Evolutionary conservation across 2,797 vertebrate genomes (phyloP), one percentile per base, ranked within the genome.

Genomic region (Toxotes lorentzi): DNA sequence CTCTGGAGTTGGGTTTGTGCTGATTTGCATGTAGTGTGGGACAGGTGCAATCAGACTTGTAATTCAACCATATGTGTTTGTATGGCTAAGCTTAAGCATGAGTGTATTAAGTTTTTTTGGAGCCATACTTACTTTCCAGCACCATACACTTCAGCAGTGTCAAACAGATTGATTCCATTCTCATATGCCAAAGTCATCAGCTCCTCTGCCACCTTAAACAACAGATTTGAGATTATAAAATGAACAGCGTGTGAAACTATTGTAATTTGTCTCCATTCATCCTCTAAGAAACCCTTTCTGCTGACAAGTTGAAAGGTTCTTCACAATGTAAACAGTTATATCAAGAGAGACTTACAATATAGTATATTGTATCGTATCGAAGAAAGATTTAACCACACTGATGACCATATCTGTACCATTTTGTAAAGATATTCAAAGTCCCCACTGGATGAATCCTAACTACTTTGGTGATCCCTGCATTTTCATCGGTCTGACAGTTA

Each of bases 151-250:
- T 99, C 97, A 2, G 97, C 97, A 0, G 97, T 99, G 90, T 99
- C 97, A 0, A 98, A 99, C 77, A 99, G 95, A 87, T 99, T 99
- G 93, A 99, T 98, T 77, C 97, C 97, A 0, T 96, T 98, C 87
- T 98, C 97, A 0, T 99, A 99, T 4, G 97, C 97, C 88, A 98
- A 67, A n/a, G 97, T 98, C 97, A 98, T 94, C 71, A 99, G 92
- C 90, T 99, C 96, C 91, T 99, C 97, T 0, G 97, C 97, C 93
- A 96, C 95, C 97, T 99, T 74, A 27, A 76, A 48, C 23, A 70
- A 24, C 17, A 51, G 54, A 41, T 24, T 9, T 56, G 35, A 74
- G 27, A 51, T 17, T 11, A 45, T 19, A 14, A 70, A 32, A 69
- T 73, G 21, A 80, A 23, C 14, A 72, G 10, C 57, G n/a, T 43